A percentile compares a stretch with the other conserved stretches of the same genome.
Conservation (phyloP, 2,888 invertebrate species). For the Heterodera filipjevi region DNA sequence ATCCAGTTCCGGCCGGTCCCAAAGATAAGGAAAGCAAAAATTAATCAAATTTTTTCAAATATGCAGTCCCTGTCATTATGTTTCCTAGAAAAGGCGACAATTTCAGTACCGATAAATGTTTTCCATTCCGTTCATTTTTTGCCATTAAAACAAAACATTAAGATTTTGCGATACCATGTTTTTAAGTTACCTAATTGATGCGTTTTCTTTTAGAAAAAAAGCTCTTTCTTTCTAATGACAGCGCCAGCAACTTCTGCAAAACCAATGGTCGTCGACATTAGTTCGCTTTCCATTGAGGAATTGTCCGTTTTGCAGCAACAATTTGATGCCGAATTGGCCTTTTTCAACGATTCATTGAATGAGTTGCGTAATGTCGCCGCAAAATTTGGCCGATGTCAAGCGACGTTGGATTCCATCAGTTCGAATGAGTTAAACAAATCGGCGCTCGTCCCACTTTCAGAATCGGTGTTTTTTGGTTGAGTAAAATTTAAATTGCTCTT, state of each 20-base stretch:
- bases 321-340: conserved; percentile 61
- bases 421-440: conserved; percentile 79
- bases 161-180: too few species aligned
- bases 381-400: conserved; percentile 86
- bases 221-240: neutral
- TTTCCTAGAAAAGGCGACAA: too few species aligned
- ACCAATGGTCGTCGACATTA: conserved; percentile 35
- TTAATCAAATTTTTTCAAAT: too few species aligned
- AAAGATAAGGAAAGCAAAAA: too few species aligned
- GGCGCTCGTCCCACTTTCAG: conserved; percentile 89
- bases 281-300: conserved; percentile 52
- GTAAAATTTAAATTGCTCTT: conserved; percentile 4
- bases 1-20: too few species aligned
- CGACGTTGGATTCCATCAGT: conserved; percentile 75
- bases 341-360: conserved; percentile 86
- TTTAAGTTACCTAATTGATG: too few species aligned
- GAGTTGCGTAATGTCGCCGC: conserved; percentile 83
- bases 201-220: too few species aligned
- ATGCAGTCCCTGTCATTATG: too few species aligned
- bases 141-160: too few species aligned
- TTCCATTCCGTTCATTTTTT: too few species aligned
- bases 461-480: conserved; percentile 73
- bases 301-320: conserved; percentile 50
- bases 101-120: too few species aligned
- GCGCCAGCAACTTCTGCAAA: conserved; percentile 19